Percentiles rank a stretch among this genome's conserved stretches.
Evolutionary conservation across 2,113 vertebrate genomes (phyloP).

Genomic region (Hydrochoerus hydrochaeris): DNA sequence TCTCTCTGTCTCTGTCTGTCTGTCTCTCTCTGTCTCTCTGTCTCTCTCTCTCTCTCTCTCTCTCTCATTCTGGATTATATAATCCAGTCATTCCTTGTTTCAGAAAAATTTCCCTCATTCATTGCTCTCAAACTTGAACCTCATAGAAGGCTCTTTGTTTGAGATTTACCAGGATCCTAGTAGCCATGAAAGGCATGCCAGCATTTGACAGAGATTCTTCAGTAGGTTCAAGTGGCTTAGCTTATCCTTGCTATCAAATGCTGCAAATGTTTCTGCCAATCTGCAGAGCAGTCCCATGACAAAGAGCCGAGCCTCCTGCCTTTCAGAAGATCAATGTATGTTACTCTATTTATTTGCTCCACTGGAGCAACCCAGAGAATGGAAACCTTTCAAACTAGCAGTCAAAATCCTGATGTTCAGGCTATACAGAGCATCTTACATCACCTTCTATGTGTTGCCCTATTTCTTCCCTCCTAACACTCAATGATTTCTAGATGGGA

Average conservation of each 20-base stretch:
- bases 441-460: background rate
- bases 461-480: background rate
- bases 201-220: background rate
- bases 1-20: rapidly evolving
- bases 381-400: background rate
- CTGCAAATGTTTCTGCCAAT: background rate
- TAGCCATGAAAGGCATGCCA: background rate
- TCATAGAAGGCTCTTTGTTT: background rate
- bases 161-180: background rate
- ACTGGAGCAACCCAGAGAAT: background rate
- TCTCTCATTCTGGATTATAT: background rate
- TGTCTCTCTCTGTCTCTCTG: background rate
- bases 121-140: background rate
- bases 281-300: rapidly evolving
- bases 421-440: background rate
- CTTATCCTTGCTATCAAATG: background rate
- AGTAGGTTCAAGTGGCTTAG: background rate
- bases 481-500: background rate
- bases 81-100: background rate
- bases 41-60: rapidly evolving
- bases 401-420: background rate
- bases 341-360: background rate
- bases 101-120: background rate
- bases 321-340: too few species aligned
- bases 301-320: background rate